Percentiles rank a stretch among this genome's conserved stretches.
phyloP scores from a whole-genome alignment of 2,888 invertebrate species.

The Idaea aversata region DNA sequence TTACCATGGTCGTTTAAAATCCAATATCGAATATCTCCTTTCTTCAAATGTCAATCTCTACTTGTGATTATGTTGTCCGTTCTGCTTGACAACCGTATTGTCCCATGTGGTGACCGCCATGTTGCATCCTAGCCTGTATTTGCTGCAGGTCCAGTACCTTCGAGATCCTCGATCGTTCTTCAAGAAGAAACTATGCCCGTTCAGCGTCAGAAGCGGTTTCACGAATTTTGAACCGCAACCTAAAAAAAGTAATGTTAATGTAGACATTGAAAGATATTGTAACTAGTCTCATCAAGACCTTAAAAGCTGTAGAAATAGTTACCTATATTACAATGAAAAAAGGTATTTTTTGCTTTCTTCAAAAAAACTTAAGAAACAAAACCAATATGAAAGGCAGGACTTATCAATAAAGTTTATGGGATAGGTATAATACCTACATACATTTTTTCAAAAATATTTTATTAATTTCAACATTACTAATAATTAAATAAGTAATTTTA shows the following conservation, averaged over 20 bases:
- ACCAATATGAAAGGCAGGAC: too few species aligned
- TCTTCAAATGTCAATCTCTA: slow-evolving; percentile 3
- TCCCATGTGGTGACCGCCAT: slow-evolving; percentile 32
- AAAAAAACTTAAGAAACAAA: too few species aligned
- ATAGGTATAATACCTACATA: too few species aligned
- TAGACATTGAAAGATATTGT: neutral
- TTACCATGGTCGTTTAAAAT: too few species aligned
- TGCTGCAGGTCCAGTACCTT: slow-evolving; percentile 36
- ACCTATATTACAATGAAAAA: too few species aligned
- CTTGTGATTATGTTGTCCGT: slow-evolving; percentile 26
- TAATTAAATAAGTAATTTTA: too few species aligned
- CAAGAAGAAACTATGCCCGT: slow-evolving; percentile 34
- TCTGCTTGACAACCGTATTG: slow-evolving; percentile 26
- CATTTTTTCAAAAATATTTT: too few species aligned
- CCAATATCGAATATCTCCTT: neutral
- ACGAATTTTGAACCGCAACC: slow-evolving; percentile 22
- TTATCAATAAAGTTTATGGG: too few species aligned
- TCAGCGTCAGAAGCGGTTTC: slow-evolving; percentile 33
- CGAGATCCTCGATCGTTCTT: slow-evolving; percentile 28
- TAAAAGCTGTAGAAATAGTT: neutral
- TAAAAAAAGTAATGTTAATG: neutral
- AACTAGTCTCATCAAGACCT: neutral
- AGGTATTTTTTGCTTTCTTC: too few species aligned
- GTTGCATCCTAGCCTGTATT: slow-evolving; percentile 34
- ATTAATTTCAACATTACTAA: too few species aligned